phyloP scores from a whole-genome alignment of 2,888 invertebrate genomes.

The Escarpia spicata region DNA sequence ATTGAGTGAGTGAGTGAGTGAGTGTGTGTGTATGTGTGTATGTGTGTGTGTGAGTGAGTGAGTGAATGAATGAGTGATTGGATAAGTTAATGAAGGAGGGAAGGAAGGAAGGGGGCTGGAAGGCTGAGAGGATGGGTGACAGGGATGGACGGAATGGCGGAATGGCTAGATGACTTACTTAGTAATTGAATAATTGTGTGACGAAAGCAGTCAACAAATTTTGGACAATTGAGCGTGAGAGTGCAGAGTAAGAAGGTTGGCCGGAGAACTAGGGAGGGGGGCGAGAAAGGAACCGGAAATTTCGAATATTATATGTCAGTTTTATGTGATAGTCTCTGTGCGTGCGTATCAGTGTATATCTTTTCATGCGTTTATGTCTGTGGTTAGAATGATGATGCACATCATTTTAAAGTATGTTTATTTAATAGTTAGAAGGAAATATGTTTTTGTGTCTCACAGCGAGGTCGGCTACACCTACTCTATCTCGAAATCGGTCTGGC shows the following conservation, averaged over 20 bases:
- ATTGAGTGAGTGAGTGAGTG: too few relatives aligned
- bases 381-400: neutral
- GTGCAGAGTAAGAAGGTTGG: too few relatives aligned
- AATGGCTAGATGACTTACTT: too few relatives aligned
- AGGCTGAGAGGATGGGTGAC: too few relatives aligned
- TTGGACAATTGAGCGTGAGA: too few relatives aligned
- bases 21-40: neutral
- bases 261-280: too few relatives aligned
- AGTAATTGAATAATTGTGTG: too few relatives aligned
- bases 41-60: neutral
- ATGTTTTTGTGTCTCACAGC: neutral
- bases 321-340: neutral
- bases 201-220: too few relatives aligned
- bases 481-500: constrained; percentile 13
- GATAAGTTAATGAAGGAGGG: neutral
- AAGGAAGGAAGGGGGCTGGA: too few relatives aligned
- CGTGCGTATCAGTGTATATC: neutral
- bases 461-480: neutral
- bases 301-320: too few relatives aligned
- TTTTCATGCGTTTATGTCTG: neutral
- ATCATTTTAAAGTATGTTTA: neutral
- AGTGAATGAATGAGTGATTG: neutral
- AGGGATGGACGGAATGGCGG: too few relatives aligned
- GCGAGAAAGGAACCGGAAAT: too few relatives aligned
- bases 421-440: neutral